These are phyloP conservation scores for Heliconius hewitsoni DNA, from an alignment of 1,140 invertebrate species.

Conservation along the genomic window DNA sequence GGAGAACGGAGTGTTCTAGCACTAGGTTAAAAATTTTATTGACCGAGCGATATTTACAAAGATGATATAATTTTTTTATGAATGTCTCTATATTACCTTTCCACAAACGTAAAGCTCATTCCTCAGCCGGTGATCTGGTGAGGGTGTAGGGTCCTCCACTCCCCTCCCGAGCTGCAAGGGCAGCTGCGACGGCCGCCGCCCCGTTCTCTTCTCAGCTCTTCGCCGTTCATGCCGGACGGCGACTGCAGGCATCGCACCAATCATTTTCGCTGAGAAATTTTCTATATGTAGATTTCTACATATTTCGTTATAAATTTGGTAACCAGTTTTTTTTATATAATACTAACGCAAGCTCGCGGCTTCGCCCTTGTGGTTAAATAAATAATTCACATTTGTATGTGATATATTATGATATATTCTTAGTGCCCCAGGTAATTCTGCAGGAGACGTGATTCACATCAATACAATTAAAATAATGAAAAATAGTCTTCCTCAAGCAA, in stretches of 20 bases:
- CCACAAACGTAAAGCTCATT: slow-evolving; percentile 87
- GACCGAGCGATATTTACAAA: too few species aligned
- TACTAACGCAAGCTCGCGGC: not conserved
- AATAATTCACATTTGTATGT: too few species aligned
- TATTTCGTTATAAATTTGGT: not conserved
- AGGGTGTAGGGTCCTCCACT: slow-evolving; percentile 83
- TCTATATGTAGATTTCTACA: slow-evolving; percentile 21
- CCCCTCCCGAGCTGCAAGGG: slow-evolving; percentile 83
- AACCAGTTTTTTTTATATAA: not conserved
- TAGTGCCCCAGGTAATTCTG: too few species aligned
- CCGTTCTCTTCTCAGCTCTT: slow-evolving; percentile 86
- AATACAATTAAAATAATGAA: too few species aligned
- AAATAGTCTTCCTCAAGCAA: too few species aligned
- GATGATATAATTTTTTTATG: too few species aligned
- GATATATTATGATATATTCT: too few species aligned
- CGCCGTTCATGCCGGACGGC: slow-evolving; percentile 90
- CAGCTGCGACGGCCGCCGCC: slow-evolving; percentile 85
- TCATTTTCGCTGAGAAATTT: slow-evolving; percentile 83
- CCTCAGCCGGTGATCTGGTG: slow-evolving; percentile 81
- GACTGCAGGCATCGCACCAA: slow-evolving; percentile 92
- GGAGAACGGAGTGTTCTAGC: too few species aligned
- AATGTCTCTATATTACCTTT: slow-evolving; percentile 78
- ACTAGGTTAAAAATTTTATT: too few species aligned
- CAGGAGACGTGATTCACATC: too few species aligned
- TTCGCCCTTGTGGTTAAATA: too few species aligned